Evolutionary conservation across 2,113 vertebrate genomes (phyloP), one percentile per base, ranked within the genome.

Genomic region (Furnarius figulus): DNA sequence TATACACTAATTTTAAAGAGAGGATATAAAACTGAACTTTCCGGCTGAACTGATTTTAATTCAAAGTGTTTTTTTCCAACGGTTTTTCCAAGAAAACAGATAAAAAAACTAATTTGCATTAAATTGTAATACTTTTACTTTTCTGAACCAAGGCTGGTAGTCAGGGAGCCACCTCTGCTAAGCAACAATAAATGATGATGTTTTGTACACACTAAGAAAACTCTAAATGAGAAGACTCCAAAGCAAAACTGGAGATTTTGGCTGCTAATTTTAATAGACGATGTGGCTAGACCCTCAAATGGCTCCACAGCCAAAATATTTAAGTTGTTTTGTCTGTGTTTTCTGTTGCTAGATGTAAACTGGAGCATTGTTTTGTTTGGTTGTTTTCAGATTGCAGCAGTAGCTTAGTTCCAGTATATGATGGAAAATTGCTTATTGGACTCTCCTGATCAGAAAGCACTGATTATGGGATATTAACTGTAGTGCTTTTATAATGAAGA

Each of bases 381-480:
- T 44, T 44, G 59, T 77, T 53, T 94, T 62, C 55, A 70, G 28
- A 89, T 83, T 88, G 76, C 35, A 56, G 42, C n/a, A 37, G 62
- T 76, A 94, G 67, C 35, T 87, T 93, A 89, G 71, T 85, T 96
- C 75, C 71, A 87, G 27, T 70, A 80, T n/a, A 27, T 78, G 59
- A 91, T 83, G 63, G 74, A 83, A 95, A 87, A 93, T 89, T 93
- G 89, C 55, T 71, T 59, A 30, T 94, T 96, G 87, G 94, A 72
- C 70, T 90, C 76, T 96, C 58, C 83, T 88, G 49, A 89, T 93
- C 83, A 94, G 91, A 96, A 94, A 84, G 92, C 59, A 61, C 61
- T 77, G 75, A 94, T 91, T 93, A 85, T 62, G 70, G 82, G 56
- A 72, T 75, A 85, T 93, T 92, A 85, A 85, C 90, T 93, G 72